Evolutionary conservation across 2,797 vertebrate species (phyloP).

Genomic region (Cottoperca gobio): DNA sequence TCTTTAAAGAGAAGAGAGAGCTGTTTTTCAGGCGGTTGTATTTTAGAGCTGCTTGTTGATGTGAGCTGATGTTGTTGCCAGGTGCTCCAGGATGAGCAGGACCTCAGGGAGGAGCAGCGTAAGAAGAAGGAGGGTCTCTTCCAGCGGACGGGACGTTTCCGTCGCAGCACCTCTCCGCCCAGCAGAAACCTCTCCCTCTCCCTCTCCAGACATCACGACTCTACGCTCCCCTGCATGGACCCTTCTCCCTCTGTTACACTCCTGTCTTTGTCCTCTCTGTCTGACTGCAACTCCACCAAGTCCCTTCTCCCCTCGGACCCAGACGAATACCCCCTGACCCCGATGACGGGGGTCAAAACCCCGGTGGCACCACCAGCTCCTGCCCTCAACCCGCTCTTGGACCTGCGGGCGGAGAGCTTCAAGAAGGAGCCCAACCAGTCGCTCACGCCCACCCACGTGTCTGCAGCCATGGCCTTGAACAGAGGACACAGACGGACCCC

Average conservation of each 20-base stretch:
- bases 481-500: constrained; percentile 90
- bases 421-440: constrained; percentile 93
- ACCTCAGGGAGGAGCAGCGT: constrained; percentile 83
- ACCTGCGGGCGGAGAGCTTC: constrained; percentile 92
- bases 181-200: constrained; percentile 83
- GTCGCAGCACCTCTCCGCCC: constrained; percentile 82
- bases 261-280: constrained; percentile 91
- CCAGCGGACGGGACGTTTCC: constrained; percentile 86
- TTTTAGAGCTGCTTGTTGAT: background rate
- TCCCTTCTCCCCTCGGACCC: constrained; percentile 91
- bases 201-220: constrained; percentile 82
- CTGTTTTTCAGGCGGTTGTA: background rate
- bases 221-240: constrained; percentile 79
- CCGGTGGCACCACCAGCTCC: constrained; percentile 50
- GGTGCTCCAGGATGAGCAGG: constrained; percentile 88
- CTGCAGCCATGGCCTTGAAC: constrained; percentile 83
- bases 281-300: constrained; percentile 93
- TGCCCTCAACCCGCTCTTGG: constrained; percentile 88
- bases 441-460: constrained; percentile 92
- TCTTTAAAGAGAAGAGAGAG: background rate
- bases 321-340: constrained; percentile 82
- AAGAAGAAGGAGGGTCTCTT: constrained; percentile 89
- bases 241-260: constrained; percentile 88
- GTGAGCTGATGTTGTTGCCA: constrained; percentile 38
- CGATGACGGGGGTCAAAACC: constrained; percentile 49